Percentiles rank a stretch among this genome's conserved stretches.
phyloP scores from a whole-genome alignment of 1,140 invertebrate genomes.

The Drosophila burlai region DNA sequence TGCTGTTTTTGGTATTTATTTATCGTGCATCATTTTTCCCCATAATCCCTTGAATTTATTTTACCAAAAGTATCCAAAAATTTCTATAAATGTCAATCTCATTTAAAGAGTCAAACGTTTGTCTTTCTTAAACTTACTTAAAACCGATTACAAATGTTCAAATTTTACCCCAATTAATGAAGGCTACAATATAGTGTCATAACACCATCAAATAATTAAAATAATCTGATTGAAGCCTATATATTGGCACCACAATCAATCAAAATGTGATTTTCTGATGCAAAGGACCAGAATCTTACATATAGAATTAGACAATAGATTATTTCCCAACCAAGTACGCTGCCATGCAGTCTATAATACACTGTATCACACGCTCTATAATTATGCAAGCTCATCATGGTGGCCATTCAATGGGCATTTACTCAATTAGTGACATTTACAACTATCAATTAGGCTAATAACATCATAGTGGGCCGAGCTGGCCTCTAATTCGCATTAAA shows the following conservation, averaged over 20 bases:
- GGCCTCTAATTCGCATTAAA: slow-evolving; percentile 60
- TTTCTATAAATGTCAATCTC: not conserved
- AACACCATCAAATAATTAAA: not conserved
- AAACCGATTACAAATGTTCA: too few relatives aligned
- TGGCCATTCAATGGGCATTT: slow-evolving; percentile 41
- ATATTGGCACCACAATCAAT: not conserved
- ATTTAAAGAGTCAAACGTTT: not conserved
- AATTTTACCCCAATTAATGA: not conserved
- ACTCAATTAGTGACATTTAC: slow-evolving; percentile 65
- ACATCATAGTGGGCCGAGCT: slow-evolving; percentile 53
- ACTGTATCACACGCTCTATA: slow-evolving; percentile 12
- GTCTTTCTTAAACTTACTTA: too few relatives aligned
- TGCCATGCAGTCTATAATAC: not conserved
- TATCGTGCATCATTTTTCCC: not conserved
- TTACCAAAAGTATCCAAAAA: not conserved
- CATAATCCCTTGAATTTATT: not conserved
- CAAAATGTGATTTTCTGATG: not conserved
- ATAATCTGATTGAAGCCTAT: not conserved
- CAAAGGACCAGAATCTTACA: not conserved
- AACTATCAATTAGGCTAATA: slow-evolving; percentile 70
- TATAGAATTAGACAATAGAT: not conserved
- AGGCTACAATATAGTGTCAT: not conserved
- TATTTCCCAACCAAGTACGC: not conserved
- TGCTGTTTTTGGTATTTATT: not conserved
- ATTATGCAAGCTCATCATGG: slow-evolving; percentile 32